Evolutionary conservation across 1,140 invertebrate species (phyloP).

Genomic region (Mamestra configurata): DNA sequence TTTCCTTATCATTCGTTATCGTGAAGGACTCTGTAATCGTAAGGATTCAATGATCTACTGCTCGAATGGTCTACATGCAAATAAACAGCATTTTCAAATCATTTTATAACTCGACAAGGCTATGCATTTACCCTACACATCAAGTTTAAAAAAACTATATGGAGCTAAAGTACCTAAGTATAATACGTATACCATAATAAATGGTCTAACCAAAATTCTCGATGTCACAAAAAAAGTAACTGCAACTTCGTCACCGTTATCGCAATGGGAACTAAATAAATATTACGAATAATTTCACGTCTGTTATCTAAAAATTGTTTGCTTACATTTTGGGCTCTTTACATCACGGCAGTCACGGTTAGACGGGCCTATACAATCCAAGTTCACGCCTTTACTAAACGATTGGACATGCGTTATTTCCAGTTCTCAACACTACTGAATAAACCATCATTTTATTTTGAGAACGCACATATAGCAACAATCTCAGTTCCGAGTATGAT

Average conservation of each 20-base stretch:
- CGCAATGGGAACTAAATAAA: constrained; percentile 25
- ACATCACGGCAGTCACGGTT: constrained; percentile 23
- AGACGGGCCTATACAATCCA: not conserved
- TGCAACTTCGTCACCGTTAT: not conserved
- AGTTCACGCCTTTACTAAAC: constrained; percentile 15
- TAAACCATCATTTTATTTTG: not conserved
- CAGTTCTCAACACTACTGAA: constrained; percentile 22
- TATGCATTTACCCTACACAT: not conserved
- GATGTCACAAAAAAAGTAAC: not conserved
- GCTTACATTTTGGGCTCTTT: not conserved
- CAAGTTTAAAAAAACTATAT: too few relatives aligned
- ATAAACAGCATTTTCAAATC: constrained; percentile 37
- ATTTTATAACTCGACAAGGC: not conserved
- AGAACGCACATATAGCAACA: not conserved
- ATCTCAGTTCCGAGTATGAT: constrained; percentile 3
- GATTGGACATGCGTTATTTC: constrained; percentile 12
- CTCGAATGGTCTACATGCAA: constrained; percentile 56
- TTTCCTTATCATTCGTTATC: constrained; percentile 66
- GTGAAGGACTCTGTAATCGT: constrained; percentile 65
- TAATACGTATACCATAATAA: not conserved
- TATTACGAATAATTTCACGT: constrained; percentile 21
- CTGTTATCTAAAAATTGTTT: constrained; percentile 4
- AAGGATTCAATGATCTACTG: constrained; percentile 56
- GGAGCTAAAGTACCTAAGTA: too few relatives aligned
- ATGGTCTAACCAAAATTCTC: not conserved